phyloP scores from a whole-genome alignment of 2,113 vertebrate species.

The Chascanopsetta lugubris region DNA sequence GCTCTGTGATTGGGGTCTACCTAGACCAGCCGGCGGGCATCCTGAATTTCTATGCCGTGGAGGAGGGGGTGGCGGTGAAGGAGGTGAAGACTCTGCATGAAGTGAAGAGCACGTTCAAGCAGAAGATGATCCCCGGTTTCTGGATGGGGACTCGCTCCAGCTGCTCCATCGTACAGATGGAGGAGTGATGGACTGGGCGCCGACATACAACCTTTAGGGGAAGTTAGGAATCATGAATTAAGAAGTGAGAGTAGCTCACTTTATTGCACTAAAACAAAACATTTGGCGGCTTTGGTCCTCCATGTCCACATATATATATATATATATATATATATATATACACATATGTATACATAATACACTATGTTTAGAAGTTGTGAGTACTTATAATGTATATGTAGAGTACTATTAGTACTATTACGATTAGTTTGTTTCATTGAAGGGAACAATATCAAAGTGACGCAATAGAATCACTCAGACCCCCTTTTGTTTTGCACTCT shows the following conservation, averaged over 20 bases:
- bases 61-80: constrained; percentile 32
- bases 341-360: too few relatives aligned
- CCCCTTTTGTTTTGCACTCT: constrained; percentile 7
- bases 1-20: constrained; percentile 67
- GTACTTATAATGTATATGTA: too few relatives aligned
- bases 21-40: constrained; percentile 75
- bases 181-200: constrained; percentile 40
- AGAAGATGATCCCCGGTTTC: constrained; percentile 68
- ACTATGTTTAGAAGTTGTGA: too few relatives aligned
- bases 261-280: too few relatives aligned
- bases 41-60: constrained; percentile 67
- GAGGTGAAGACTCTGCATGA: constrained; percentile 59
- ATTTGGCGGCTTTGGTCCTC: too few relatives aligned
- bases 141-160: constrained; percentile 67
- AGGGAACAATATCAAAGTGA: constrained; percentile 29
- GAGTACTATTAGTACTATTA: too few relatives aligned
- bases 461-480: too few relatives aligned
- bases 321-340: too few relatives aligned
- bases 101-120: constrained; percentile 46
- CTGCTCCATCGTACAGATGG: constrained; percentile 50
- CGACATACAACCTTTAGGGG: too few relatives aligned
- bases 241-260: not conserved
- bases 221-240: not conserved
- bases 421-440: not conserved
- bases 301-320: too few relatives aligned